These are phyloP conservation scores for Borostomias antarcticus DNA, from an alignment of 2,797 vertebrate species.

Conservation along the genomic window DNA sequence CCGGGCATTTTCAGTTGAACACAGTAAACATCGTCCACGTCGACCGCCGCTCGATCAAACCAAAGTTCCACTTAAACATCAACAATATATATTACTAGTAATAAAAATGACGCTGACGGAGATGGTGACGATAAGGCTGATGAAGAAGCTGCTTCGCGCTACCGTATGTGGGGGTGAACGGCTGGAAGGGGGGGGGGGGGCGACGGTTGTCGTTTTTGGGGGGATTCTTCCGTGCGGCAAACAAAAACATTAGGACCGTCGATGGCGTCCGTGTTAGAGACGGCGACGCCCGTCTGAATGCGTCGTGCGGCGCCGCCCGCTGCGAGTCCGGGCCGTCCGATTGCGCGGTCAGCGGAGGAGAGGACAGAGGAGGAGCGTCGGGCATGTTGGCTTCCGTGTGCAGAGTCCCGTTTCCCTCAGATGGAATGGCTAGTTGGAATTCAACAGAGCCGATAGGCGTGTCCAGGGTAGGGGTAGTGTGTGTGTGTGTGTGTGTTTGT, in stretches of 20 bases:
- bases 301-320: no score
- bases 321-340: no score
- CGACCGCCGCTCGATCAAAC: conserved; percentile 11
- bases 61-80: neutral
- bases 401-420: no score
- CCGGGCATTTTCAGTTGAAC: neutral
- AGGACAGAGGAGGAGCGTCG: neutral
- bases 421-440: no score
- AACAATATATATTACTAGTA: conserved; percentile 13
- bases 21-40: conserved; percentile 1
- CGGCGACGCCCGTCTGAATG: no score
- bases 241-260: neutral
- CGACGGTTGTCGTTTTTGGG: no score
- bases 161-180: neutral
- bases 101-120: conserved; percentile 33
- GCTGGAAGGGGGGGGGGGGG: no score
- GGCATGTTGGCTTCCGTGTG: neutral
- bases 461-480: neutral
- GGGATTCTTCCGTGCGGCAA: no score
- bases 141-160: conserved; percentile 53
- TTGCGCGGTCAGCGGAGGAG: neutral
- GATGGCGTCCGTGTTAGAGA: neutral
- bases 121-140: conserved; percentile 36
- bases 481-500: neutral
- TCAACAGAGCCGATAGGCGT: neutral